Evolutionary conservation across 1,140 invertebrate genomes (phyloP).

Genomic region (Apis dorsata): DNA sequence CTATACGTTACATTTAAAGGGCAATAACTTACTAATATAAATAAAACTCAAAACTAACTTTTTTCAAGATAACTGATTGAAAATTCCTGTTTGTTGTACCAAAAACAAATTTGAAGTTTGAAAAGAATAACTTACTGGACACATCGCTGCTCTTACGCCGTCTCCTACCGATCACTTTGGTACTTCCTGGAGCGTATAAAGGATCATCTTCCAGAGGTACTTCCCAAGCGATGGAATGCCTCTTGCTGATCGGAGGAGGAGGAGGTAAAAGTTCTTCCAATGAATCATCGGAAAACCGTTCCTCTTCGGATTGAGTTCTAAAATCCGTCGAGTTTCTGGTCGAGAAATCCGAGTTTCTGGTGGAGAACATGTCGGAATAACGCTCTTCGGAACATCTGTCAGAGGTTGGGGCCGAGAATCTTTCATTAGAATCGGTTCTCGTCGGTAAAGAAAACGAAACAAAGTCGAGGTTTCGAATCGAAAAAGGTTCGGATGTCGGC

Average conservation of each 20-base stretch:
- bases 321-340: slow-evolving; percentile 78
- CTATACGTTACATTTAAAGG: too few species aligned
- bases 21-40: not conserved
- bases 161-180: slow-evolving; percentile 84
- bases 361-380: slow-evolving; percentile 77
- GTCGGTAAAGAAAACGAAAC: slow-evolving; percentile 71
- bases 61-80: too few species aligned
- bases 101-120: not conserved
- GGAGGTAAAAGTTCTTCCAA: slow-evolving; percentile 86
- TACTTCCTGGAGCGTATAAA: slow-evolving; percentile 86
- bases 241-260: slow-evolving; percentile 83
- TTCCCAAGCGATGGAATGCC: slow-evolving; percentile 90
- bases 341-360: slow-evolving; percentile 76
- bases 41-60: too few species aligned
- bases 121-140: slow-evolving; percentile 77
- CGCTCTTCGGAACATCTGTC: slow-evolving; percentile 73
- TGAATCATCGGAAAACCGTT: slow-evolving; percentile 90
- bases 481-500: slow-evolving; percentile 76
- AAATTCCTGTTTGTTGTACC: too few species aligned
- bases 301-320: slow-evolving; percentile 82
- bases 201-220: slow-evolving; percentile 87
- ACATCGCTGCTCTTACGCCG: slow-evolving; percentile 80
- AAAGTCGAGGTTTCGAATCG: slow-evolving; percentile 76
- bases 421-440: slow-evolving; percentile 73
- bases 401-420: slow-evolving; percentile 73